A percentile compares a stretch with the other conserved stretches of the same genome.
phyloP scores from a whole-genome alignment of 2,888 invertebrate species.

The Epirrhoe alternata region DNA sequence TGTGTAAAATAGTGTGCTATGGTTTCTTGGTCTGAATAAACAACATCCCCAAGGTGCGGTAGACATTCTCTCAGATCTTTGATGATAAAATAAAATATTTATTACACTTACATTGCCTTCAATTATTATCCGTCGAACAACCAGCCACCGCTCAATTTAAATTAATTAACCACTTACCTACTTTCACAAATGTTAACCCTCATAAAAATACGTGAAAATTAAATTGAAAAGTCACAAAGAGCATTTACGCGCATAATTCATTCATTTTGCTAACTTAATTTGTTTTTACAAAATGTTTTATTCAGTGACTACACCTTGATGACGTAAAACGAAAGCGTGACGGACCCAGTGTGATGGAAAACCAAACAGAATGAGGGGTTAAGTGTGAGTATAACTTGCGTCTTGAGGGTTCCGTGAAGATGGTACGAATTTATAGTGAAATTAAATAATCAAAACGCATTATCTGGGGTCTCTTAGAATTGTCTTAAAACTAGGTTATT shows the following conservation, averaged over 20 bases:
- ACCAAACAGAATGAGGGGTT: slow-evolving; percentile 45
- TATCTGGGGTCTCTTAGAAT: too few relatives aligned
- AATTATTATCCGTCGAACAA: background rate
- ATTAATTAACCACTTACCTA: slow-evolving; percentile 4
- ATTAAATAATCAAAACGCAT: too few relatives aligned
- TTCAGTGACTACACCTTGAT: slow-evolving; percentile 24
- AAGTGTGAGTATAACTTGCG: background rate
- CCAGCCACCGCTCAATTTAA: slow-evolving; percentile 1
- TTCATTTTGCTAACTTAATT: slow-evolving; percentile 35
- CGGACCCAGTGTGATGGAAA: slow-evolving; percentile 48
- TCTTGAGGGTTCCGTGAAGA: background rate
- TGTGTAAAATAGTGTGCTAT: too few relatives aligned
- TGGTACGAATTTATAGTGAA: too few relatives aligned
- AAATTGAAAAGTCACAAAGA: slow-evolving; percentile 24
- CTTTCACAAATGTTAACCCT: background rate
- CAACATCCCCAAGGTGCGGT: too few relatives aligned
- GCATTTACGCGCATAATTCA: slow-evolving; percentile 30
- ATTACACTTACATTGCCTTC: too few relatives aligned
- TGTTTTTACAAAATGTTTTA: slow-evolving; percentile 36
- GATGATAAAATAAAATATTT: too few relatives aligned
- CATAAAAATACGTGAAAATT: slow-evolving; percentile 12
- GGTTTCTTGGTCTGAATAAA: too few relatives aligned
- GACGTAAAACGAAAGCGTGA: slow-evolving; percentile 37
- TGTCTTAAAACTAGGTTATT: too few relatives aligned
- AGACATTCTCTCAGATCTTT: too few relatives aligned